Evolutionary conservation across 1,140 invertebrate genomes (phyloP), one percentile per base, ranked within the genome.

Genomic region (Drosophila pruinosa): DNA sequence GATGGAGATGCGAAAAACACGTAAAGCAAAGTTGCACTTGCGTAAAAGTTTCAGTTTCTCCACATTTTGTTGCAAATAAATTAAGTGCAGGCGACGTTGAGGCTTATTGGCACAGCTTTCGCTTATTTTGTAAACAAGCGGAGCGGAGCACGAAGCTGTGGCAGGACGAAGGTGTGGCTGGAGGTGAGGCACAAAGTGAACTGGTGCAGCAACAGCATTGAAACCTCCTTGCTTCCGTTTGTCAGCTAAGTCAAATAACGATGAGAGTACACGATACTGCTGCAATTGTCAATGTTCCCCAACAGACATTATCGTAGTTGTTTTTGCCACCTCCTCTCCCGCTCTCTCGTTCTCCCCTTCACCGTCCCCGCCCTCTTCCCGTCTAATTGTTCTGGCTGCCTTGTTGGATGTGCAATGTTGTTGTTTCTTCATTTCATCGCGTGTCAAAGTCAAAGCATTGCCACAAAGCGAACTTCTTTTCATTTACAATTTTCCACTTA

Each of bases 71-170:
- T 77, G 82, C 64, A 85, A 85, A 85, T 85, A 81, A 85, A 85
- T 86, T 86, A 81, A 85, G 81, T 78, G 81, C 81, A 86, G 81
- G 81, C 80, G 75, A 79, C 75, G 75, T 79, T 83, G 80, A 79
- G 80, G 80, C 75, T 83, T 83, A 83, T 83, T 83, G 80, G 80
- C 82, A 75, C 64, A 65, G 82, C 77, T 75, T 77, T 80, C 81
- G 77, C 69, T 77, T 86, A 81, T 85, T 86, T 85, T 85, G 77
- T 86, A 81, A 85, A 85, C 81, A 85, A 79, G 61, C 36, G 14
- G 26, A 58, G 56, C 26, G n/a, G n/a, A 21, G 8, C 6, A 1
- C n/a, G 21, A 19, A 0, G 2, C 0, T 4, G n/a, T 1, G 24
- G 8, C 12, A 12, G 5, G 4, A 5, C 0, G 31, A 8, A 28